Conservation (phyloP, 2,797 vertebrate species). For the Euphonia xanthogaster region DNA sequence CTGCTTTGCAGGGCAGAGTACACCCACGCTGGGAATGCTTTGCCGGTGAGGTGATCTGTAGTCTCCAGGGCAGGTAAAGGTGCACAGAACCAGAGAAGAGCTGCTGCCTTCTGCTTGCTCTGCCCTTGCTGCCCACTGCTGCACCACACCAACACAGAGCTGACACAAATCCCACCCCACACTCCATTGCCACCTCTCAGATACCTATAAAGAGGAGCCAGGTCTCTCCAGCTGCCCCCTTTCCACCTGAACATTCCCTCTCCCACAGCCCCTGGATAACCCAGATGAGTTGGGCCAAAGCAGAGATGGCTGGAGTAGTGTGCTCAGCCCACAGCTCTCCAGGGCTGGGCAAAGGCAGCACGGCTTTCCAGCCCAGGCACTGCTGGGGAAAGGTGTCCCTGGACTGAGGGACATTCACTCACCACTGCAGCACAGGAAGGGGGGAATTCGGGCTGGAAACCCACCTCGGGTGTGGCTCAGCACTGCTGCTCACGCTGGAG, state of each 20-base stretch:
- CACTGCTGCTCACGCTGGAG: neutral
- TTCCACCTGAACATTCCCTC: neutral
- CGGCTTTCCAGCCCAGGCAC: neutral
- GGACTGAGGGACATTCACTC: neutral
- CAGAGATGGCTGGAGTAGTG: neutral
- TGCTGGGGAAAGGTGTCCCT: neutral
- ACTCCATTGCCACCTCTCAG: rapidly evolving
- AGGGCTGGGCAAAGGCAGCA: neutral
- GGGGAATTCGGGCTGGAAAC: neutral
- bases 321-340: neutral
- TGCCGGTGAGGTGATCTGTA: neutral
- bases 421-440: rapidly evolving
- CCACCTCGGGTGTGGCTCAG: neutral
- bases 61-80: neutral
- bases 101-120: neutral
- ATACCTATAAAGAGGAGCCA: neutral
- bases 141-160: neutral
- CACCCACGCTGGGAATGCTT: neutral
- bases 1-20: neutral
- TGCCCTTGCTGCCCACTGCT: neutral
- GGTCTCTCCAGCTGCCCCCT: rapidly evolving
- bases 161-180: neutral
- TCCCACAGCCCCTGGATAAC: neutral
- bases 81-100: neutral
- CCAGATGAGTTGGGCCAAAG: neutral